A percentile compares a stretch with the other conserved stretches of the same genome.
Evolutionary conservation across 2,888 invertebrate genomes (phyloP).

Genomic region (Taphrorychus bicolor): DNA sequence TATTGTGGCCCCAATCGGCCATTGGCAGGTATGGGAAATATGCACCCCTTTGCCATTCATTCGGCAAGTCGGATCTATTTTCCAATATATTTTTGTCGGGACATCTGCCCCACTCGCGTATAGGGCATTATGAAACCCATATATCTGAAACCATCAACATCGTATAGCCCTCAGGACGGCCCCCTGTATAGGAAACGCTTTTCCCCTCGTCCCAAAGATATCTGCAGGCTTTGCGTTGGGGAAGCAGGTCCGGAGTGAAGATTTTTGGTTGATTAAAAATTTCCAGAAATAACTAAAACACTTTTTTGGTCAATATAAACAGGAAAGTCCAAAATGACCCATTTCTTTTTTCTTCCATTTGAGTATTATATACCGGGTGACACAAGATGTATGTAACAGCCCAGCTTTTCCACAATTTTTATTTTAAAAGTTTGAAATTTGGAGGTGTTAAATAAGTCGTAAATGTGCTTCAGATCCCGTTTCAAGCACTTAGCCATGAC

Average conservation of each 20-base stretch:
- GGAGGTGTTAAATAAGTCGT: too few species aligned
- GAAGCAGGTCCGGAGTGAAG: neutral
- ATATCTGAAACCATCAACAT: conserved; percentile 15
- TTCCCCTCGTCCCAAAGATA: neutral
- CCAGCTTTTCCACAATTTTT: too few species aligned
- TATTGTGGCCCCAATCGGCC: neutral
- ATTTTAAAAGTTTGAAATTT: too few species aligned
- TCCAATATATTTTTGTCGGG: conserved; percentile 3
- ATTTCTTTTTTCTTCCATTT: too few species aligned
- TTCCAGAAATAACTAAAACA: too few species aligned
- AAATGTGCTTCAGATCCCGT: too few species aligned
- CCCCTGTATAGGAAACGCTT: neutral
- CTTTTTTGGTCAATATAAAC: too few species aligned
- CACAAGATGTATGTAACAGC: too few species aligned
- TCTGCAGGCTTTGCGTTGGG: neutral
- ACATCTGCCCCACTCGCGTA: conserved; percentile 3
- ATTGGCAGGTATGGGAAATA: conserved; percentile 15
- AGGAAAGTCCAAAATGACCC: too few species aligned
- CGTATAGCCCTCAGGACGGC: conserved; percentile 1
- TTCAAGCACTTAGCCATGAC: too few species aligned
- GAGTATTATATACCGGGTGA: too few species aligned
- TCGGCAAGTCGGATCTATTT: conserved; percentile 9
- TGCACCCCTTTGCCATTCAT: conserved; percentile 5
- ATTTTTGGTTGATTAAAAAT: neutral
- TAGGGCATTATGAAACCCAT: conserved; percentile 11